phyloP scores from a whole-genome alignment of 2,113 vertebrate genomes.

The Vombatus ursinus region DNA sequence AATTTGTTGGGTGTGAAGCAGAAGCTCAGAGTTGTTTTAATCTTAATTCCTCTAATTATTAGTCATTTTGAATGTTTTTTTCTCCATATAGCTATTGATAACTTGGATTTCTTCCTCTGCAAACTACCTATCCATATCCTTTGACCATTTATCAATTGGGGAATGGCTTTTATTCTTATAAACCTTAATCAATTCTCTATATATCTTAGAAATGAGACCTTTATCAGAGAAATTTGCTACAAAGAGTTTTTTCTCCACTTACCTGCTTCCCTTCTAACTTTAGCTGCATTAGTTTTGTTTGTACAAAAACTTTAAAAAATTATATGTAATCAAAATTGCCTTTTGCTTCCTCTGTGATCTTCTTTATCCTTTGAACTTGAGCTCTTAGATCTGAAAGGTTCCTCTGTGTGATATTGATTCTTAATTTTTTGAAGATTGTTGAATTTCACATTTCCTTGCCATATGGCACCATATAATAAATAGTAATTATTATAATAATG shows the following conservation, averaged over 20 bases:
- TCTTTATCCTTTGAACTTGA: background rate
- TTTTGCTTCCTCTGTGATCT: background rate
- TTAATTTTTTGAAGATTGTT: background rate
- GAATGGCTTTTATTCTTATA: background rate
- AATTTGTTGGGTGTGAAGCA: background rate
- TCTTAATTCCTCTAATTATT: background rate
- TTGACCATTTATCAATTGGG: background rate
- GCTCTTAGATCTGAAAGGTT: background rate
- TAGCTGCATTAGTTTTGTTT: background rate
- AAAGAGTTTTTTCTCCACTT: background rate
- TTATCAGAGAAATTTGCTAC: background rate
- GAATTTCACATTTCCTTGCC: background rate
- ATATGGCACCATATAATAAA: background rate
- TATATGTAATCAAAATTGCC: background rate
- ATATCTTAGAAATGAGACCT: background rate
- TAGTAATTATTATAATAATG: background rate
- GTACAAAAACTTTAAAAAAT: background rate
- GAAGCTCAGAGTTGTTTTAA: background rate
- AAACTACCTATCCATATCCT: background rate
- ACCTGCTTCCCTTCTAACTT: background rate
- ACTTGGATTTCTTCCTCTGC: background rate
- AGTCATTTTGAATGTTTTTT: background rate
- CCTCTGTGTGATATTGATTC: background rate
- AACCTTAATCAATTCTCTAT: background rate
- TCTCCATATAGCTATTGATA: background rate